Percentiles rank a stretch among this genome's conserved stretches.
These are phyloP conservation scores for Tetragnatha montana DNA, from an alignment of 2,888 invertebrate genomes.

Conservation along the genomic window DNA sequence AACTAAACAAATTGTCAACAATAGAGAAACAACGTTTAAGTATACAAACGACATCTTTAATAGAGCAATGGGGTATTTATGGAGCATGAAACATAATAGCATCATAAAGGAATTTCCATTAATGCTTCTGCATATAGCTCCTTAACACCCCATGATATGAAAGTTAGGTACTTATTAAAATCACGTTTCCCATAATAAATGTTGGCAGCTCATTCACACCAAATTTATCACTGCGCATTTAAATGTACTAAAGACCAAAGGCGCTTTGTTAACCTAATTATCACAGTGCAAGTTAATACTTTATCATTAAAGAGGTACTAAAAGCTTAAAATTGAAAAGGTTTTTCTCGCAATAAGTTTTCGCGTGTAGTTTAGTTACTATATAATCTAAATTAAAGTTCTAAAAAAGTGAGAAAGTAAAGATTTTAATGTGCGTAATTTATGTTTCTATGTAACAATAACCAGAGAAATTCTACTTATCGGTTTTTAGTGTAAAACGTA, in stretches of 20 bases:
- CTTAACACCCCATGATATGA: slow-evolving; percentile 18
- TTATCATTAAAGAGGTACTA: too few species aligned
- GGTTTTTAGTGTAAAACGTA: too few species aligned
- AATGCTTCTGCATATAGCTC: neutral
- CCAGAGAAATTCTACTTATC: too few species aligned
- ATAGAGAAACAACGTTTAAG: slow-evolving; percentile 25
- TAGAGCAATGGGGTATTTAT: slow-evolving; percentile 25
- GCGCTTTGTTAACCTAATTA: neutral
- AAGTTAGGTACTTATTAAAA: slow-evolving; percentile 22
- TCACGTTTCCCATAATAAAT: neutral
- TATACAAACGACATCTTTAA: slow-evolving; percentile 23
- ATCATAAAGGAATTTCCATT: slow-evolving; percentile 40
- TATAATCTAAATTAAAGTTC: too few species aligned
- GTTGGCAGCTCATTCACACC: neutral
- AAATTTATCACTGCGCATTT: slow-evolving; percentile 8
- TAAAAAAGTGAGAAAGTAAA: too few species aligned
- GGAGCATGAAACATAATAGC: slow-evolving; percentile 17
- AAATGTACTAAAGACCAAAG: neutral
- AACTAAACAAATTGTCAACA: slow-evolving; percentile 19
- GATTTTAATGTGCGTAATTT: too few species aligned
- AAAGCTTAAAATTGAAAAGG: too few species aligned
- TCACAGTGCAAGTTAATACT: too few species aligned
- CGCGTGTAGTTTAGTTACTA: too few species aligned
- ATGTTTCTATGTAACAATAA: too few species aligned
- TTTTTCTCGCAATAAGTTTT: too few species aligned